These are phyloP conservation scores for Sebastes matsubarae DNA, from an alignment of 2,797 vertebrate genomes.

Conservation along the genomic window DNA sequence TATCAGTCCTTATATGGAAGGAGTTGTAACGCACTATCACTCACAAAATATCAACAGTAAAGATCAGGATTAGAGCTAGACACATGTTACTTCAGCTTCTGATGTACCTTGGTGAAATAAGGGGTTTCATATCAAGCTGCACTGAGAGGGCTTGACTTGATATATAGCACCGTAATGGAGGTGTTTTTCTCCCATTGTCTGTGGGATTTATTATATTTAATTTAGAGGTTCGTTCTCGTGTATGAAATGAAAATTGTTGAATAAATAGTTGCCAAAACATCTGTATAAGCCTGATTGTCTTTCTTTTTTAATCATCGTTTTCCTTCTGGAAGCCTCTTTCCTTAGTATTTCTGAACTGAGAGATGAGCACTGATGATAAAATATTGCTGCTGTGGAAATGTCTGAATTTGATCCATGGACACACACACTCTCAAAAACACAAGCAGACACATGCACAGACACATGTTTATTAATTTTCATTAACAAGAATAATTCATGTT, in stretches of 20 bases:
- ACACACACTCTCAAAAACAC: constrained; percentile 4
- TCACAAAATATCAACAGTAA: constrained; percentile 47
- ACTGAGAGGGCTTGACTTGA: constrained; percentile 59
- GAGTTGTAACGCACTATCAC: constrained; percentile 33
- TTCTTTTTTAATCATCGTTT: constrained; percentile 25
- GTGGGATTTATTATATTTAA: constrained; percentile 72
- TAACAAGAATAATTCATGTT: constrained; percentile 50
- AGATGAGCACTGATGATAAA: constrained; percentile 29
- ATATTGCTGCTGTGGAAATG: constrained; percentile 10
- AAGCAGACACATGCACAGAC: constrained; percentile 19
- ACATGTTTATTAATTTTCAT: constrained; percentile 50
- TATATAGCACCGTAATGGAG: constrained; percentile 56
- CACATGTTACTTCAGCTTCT: constrained; percentile 57
- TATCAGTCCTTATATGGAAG: constrained; percentile 39
- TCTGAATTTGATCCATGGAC: constrained; percentile 5
- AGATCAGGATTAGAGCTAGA: constrained; percentile 55
- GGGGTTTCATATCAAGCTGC: constrained; percentile 64
- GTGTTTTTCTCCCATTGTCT: constrained; percentile 63
- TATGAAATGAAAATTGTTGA: constrained; percentile 80
- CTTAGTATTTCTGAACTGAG: background rate
- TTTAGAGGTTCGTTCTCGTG: constrained; percentile 79
- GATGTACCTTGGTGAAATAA: constrained; percentile 60
- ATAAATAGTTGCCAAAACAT: constrained; percentile 81
- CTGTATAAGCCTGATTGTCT: constrained; percentile 49
- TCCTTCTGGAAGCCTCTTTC: constrained; percentile 7